Percentiles rank a stretch among this genome's conserved stretches.
These are phyloP conservation scores for Perizoma flavofasciatum DNA, from an alignment of 2,888 invertebrate genomes.

Conservation along the genomic window DNA sequence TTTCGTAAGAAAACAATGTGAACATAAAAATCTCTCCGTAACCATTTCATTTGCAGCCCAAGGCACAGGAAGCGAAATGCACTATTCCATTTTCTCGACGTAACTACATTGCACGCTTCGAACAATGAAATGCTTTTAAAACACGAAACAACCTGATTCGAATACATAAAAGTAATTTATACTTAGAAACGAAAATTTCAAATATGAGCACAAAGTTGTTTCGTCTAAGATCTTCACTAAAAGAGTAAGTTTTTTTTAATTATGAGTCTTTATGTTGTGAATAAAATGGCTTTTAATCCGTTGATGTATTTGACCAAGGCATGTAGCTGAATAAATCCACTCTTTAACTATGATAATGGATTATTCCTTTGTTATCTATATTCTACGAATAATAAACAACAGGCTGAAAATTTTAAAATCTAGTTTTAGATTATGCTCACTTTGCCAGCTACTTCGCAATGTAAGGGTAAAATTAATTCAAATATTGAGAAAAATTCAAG, in stretches of 20 bases:
- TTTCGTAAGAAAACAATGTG: conserved; percentile 52
- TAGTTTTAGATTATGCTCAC: not conserved
- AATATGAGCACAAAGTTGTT: conserved; percentile 28
- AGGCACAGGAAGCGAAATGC: conserved; percentile 75
- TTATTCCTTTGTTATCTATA: not conserved
- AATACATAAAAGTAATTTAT: conserved; percentile 65
- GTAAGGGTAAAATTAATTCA: conserved; percentile 9
- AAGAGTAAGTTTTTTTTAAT: not conserved
- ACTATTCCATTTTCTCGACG: conserved; percentile 75
- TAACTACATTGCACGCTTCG: conserved; percentile 72
- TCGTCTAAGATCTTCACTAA: not conserved
- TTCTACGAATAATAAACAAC: not conserved
- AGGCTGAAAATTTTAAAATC: not conserved
- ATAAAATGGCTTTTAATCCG: not conserved
- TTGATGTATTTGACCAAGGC: no score
- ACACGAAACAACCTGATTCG: conserved; percentile 72
- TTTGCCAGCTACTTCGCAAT: conserved; percentile 1
- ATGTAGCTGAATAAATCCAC: no score
- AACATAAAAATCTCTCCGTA: conserved; percentile 63
- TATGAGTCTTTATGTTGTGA: not conserved
- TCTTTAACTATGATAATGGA: no score
- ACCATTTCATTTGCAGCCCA: conserved; percentile 74
- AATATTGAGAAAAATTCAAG: conserved; percentile 9
- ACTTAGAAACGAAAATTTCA: conserved; percentile 41
- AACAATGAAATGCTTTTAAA: conserved; percentile 83